These are phyloP conservation scores for Mormyrus lacerda DNA, from an alignment of 2,113 vertebrate genomes.

Conservation along the genomic window DNA sequence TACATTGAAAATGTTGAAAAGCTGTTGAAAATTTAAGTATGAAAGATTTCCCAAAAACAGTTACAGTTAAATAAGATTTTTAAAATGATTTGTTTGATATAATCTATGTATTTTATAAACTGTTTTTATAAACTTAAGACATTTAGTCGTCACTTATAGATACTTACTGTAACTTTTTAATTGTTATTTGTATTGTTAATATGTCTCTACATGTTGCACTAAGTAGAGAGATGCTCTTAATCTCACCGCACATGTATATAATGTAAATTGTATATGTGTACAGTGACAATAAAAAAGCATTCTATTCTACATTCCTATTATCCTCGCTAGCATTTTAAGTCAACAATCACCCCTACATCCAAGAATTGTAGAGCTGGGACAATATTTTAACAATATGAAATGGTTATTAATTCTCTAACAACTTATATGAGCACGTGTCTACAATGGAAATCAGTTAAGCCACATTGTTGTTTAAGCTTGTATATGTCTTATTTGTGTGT, in stretches of 20 bases:
- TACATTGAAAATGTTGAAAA: not conserved
- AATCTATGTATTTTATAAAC: not conserved
- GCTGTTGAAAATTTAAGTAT: not conserved
- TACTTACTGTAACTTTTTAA: no score
- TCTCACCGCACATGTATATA: no score
- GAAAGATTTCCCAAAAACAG: not conserved
- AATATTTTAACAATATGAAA: not conserved
- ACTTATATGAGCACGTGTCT: not conserved
- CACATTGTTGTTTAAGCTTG: not conserved
- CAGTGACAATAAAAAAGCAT: no score
- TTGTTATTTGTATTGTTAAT: no score
- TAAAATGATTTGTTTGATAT: not conserved
- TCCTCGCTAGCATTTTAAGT: not conserved
- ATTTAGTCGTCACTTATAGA: no score
- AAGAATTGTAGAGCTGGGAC: not conserved
- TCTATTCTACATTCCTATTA: no score
- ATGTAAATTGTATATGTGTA: no score
- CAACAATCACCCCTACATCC: not conserved
- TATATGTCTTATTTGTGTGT: not conserved
- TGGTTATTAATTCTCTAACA: not conserved
- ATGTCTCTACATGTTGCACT: no score
- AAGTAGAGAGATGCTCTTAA: no score
- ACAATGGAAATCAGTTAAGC: not conserved
- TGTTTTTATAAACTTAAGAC: no score
- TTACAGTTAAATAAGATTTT: not conserved